These are phyloP conservation scores for Adoxophyes honmai DNA, from an alignment of 1,140 invertebrate genomes.

Conservation along the genomic window DNA sequence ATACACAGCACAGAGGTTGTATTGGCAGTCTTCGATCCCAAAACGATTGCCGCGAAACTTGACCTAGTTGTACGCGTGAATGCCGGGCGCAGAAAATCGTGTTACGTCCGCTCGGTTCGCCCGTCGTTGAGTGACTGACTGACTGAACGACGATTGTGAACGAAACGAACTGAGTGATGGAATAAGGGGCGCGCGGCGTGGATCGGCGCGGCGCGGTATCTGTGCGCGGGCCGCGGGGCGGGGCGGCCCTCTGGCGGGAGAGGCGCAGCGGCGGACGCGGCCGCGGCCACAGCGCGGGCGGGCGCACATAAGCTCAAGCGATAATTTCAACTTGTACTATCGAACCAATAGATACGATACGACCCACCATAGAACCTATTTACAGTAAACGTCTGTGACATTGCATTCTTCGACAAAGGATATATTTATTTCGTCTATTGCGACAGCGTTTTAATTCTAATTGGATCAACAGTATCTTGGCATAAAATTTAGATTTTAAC, in stretches of 20 bases:
- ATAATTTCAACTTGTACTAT: too few relatives aligned
- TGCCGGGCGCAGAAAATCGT: conserved; percentile 31
- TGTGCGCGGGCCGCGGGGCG: conserved; percentile 8
- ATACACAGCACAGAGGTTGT: conserved; percentile 55
- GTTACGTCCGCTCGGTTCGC: conserved; percentile 45
- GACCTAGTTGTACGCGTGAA: conserved; percentile 71
- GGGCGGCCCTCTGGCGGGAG: conserved; percentile 25
- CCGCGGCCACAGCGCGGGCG: neutral
- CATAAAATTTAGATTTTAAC: too few relatives aligned
- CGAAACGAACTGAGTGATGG: conserved; percentile 30
- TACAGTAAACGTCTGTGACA: too few relatives aligned
- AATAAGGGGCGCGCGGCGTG: conserved; percentile 13
- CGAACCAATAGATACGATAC: too few relatives aligned
- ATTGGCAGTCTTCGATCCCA: conserved; percentile 41
- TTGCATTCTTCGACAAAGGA: too few relatives aligned
- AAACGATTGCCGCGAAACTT: conserved; percentile 39
- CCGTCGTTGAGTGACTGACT: conserved; percentile 68
- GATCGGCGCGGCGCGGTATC: conserved; percentile 13
- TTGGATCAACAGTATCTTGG: too few relatives aligned
- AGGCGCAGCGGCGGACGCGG: conserved; percentile 28
- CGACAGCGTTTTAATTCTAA: too few relatives aligned
- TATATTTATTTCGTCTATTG: too few relatives aligned
- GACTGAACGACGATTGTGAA: conserved; percentile 57
- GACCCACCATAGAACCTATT: too few relatives aligned
- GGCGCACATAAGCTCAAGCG: neutral